Evolutionary conservation across 2,113 vertebrate species (phyloP).

Genomic region (Alosa alosa): DNA sequence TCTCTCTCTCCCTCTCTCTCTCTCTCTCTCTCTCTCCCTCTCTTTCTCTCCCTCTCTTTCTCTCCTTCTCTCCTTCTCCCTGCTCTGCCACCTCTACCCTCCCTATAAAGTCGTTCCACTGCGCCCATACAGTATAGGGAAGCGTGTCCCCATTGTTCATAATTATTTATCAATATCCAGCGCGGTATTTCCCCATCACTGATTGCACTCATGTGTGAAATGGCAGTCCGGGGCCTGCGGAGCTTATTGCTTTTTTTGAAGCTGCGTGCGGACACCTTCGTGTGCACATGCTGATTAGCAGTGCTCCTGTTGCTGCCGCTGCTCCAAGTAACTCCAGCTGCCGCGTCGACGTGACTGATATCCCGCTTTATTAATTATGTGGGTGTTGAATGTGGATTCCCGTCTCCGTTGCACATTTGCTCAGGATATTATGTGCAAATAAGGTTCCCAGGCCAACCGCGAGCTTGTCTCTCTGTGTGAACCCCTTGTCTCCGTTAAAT

Average conservation of each 20-base stretch:
- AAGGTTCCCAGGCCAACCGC: background rate
- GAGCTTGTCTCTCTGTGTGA: background rate
- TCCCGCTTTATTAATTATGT: conserved; percentile 20
- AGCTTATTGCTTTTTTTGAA: conserved; percentile 62
- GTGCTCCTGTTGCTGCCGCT: background rate
- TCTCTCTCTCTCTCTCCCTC: background rate
- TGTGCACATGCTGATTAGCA: conserved; percentile 25
- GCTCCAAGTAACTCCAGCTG: background rate
- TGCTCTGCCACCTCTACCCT: background rate
- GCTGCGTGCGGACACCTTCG: conserved; percentile 29
- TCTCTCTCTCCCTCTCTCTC: background rate
- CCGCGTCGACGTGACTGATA: background rate
- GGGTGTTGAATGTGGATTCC: conserved; percentile 28
- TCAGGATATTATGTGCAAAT: conserved; percentile 20
- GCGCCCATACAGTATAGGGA: conserved; percentile 45
- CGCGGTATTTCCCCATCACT: conserved; percentile 68
- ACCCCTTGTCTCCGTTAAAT: background rate
- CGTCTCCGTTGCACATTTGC: conserved; percentile 22
- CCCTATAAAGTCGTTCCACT: background rate
- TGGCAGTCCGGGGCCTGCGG: conserved; percentile 64
- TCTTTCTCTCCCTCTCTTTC: conserved; percentile 12
- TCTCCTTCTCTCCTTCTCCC: background rate
- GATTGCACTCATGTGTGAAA: conserved; percentile 76
- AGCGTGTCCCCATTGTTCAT: conserved; percentile 63
- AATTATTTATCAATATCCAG: conserved; percentile 75